Evolutionary conservation across 2,797 vertebrate genomes (phyloP).

Genomic region (Onychomys torridus): DNA sequence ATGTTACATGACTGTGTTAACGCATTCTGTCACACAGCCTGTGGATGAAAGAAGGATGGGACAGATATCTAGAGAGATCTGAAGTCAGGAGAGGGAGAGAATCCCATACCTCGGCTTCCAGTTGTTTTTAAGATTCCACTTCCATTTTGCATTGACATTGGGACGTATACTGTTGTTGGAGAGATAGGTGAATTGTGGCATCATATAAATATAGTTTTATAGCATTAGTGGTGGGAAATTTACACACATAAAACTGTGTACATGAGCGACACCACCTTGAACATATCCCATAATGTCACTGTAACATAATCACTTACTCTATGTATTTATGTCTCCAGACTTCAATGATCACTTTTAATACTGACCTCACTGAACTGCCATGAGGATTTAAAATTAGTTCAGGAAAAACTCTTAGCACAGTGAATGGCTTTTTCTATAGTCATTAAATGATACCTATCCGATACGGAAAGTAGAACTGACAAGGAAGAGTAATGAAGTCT

Average conservation of each 20-base stretch:
- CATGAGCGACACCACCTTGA: background rate
- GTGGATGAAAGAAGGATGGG: background rate
- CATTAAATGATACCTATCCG: background rate
- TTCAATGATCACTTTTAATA: background rate
- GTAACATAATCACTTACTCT: slow-evolving; percentile 10
- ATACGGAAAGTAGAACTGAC: background rate
- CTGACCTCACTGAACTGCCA: background rate
- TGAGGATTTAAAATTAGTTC: slow-evolving; percentile 23
- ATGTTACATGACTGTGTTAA: background rate
- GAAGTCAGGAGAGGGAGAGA: background rate
- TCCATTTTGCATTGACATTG: background rate
- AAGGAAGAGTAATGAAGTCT: background rate
- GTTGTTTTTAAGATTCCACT: background rate
- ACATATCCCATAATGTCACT: background rate
- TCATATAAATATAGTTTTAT: background rate
- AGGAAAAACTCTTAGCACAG: background rate
- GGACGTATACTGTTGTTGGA: background rate
- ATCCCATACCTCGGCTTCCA: background rate
- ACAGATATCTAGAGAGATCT: background rate
- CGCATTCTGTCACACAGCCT: background rate
- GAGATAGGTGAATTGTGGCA: background rate
- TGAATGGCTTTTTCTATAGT: background rate
- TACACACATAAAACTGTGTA: background rate
- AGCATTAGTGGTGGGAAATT: slow-evolving; percentile 10
- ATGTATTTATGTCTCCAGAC: background rate